Evolutionary conservation across 2,113 vertebrate species (phyloP).

Genomic region (Callospermophilus lateralis): DNA sequence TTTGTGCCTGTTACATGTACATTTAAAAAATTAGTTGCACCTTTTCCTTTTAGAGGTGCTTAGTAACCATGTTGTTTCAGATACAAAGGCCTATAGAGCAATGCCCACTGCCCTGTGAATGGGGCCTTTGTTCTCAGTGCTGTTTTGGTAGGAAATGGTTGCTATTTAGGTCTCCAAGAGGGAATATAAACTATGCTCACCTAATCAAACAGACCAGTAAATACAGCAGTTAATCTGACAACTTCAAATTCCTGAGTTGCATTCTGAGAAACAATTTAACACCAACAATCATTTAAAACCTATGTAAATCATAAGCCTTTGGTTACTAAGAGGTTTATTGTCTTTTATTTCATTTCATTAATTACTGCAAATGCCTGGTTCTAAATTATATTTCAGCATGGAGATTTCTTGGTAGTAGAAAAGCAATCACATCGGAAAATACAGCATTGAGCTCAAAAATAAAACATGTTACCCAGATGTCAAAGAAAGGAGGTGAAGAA

Average conservation of each 20-base stretch:
- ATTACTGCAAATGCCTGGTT: slow-evolving; percentile 82
- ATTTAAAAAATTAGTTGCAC: slow-evolving; percentile 81
- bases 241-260: slow-evolving; percentile 89
- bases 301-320: slow-evolving; percentile 87
- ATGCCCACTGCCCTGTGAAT: slow-evolving; percentile 89
- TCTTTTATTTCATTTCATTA: slow-evolving; percentile 80
- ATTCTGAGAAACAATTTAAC: slow-evolving; percentile 89
- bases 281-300: slow-evolving; percentile 92
- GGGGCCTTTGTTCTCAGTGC: slow-evolving; percentile 92
- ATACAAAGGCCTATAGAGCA: slow-evolving; percentile 89
- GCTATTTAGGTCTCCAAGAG: slow-evolving; percentile 94
- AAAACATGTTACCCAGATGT: slow-evolving; percentile 58
- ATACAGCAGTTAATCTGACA: slow-evolving; percentile 91
- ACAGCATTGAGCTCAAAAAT: slow-evolving; percentile 63
- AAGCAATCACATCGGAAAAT: slow-evolving; percentile 67
- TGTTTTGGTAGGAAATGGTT: slow-evolving; percentile 96
- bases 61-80: slow-evolving; percentile 87
- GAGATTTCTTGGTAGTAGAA: slow-evolving; percentile 76
- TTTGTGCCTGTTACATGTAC: slow-evolving; percentile 72
- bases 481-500: slow-evolving; percentile 31
- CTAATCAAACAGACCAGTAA: slow-evolving; percentile 93
- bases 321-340: slow-evolving; percentile 90
- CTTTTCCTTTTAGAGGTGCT: slow-evolving; percentile 83
- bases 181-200: slow-evolving; percentile 96
- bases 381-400: slow-evolving; percentile 82